Evolutionary conservation across 2,888 invertebrate genomes (phyloP), one percentile per base, ranked within the genome.

Genomic region (Drosophila heteroneura): DNA sequence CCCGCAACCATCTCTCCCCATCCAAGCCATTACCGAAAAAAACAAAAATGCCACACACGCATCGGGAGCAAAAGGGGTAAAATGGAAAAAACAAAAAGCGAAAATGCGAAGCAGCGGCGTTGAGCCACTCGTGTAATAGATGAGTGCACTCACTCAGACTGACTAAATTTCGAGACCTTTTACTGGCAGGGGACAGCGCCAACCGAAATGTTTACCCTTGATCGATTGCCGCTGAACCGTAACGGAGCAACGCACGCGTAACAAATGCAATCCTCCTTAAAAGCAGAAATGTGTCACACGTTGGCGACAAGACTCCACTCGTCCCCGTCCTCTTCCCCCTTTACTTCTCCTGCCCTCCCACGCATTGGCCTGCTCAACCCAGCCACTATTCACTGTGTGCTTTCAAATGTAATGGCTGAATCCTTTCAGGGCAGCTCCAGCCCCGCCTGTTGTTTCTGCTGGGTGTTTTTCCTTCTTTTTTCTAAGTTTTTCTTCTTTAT

Each of bases 241-340:
- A 84, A 82, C 88, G 85, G 89, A 90, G 85, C 81, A 89, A 83
- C 81, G 82, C 81, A 91, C 84, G 83, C 85, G 84, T 91, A 89
- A 84, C 90, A 91, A 91, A 87, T 86, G 91, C 90, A 91, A 89
- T 90, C 81, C 83, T 85, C 84, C 90, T 92, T 90, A 89, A 92
- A 91, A 92, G 90, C 91, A 89, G 83, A 92, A 92, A 92, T 91
- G 87, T 92, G 92, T 92, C 92, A 89, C 87, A 91, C 74, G 79
- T 74, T 77, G 76, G 74, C 88, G 74, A 82, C 82, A 76, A 73
- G 60, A 30, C 51, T 28, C 73, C 41, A 56, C 79, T 5, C 26
- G 9, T 9, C 32, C 2, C 26, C 6, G 26, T 26, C 26, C 6
- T 28, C 3, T 9, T 4, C 49, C 32, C 30, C 12, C 3, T 41